Base-by-base conservation (phyloP, 2,888 invertebrate genomes). In the Patella pellucida region DNA sequence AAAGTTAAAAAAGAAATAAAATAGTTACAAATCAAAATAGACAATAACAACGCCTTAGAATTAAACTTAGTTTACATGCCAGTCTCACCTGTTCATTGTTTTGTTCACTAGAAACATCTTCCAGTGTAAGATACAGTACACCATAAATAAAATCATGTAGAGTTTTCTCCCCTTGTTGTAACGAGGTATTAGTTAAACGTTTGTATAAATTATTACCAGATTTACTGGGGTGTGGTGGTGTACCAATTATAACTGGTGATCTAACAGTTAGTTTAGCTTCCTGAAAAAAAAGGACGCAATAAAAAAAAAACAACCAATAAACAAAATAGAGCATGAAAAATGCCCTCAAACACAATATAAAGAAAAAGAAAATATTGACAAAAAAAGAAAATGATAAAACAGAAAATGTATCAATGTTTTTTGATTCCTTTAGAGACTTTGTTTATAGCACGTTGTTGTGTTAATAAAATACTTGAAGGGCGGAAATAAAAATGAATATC, bases 161-260 rank as follows among this genome's bases (percentile, higher is more conserved):
- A 23, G 78, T 73, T 19, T 74, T 72, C 72, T 79, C 79, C 41
- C 78, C 75, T 31, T 76, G 67, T 23, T 69, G 41, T 14, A 81
- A 62, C 15, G 72, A 52, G 41, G 71, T 74, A 50, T 80, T 79
- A 14, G 76, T 72, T 2, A 79, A 76, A 19, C 76, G 76, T 16
- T 70, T 71, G 72, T 79, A 80, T 19, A 82, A 77, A 54, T 82
- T 74, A 12, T 73, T 74, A 31, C 75, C 71, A 27, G 81, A 79
- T 16, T 80, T 78, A 52, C 79, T 79, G 52, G 72, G 77, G 11
- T 76, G 74, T 11, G 81, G 83, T 12, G 81, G 79, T 23, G 88
- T 86, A 12, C 88, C 87, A 54, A 88, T 82, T 12, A 88, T 86
- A 72, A 83, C 82, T 15, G 88, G 88, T 12, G 83, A 83, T 81